Base-by-base conservation (phyloP, 2,888 invertebrate genomes). In the Dolichopus griseipennis region DNA sequence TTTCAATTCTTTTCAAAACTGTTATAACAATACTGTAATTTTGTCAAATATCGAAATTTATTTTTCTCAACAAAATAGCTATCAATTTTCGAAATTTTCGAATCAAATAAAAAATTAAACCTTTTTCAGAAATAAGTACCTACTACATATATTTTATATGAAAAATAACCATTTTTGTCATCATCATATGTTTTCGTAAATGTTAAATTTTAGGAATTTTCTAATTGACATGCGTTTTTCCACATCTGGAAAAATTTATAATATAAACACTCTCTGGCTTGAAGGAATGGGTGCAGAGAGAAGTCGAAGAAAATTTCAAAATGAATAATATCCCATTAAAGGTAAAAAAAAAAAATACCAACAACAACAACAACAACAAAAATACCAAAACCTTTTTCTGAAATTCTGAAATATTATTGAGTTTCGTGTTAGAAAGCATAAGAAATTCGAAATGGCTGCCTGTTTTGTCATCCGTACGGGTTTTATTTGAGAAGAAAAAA, bases 391-490 rank as follows among this genome's bases (percentile, higher is more conserved):
- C 27, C 27, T 27, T 27, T 27, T 27, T 27, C 27, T 27, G n/a
- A 52, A n/a, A 52, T 64, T 41, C 64, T 37, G 66, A 67, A 67
- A 67, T 67, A 67, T 65, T 66, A 27, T 66, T 66, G 66, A 67
- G 67, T 33, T 52, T 27, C 5, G n/a, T 65, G 67, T 63, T 63
- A 52, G 52, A 52, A 52, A 52, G 52, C 52, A 52, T 18, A 52
- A 69, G 65, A 67, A 69, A 69, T 66, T 68, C 68, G 62, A 65
- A 70, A 71, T 71, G 71, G 71, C 71, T 70, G 71, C 71, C 71
- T 71, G 71, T 71, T 71, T 71, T 71, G 71, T 70, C 71, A 71
- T 70, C 69, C 70, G 68, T 67, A 64, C 64, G 64, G 67, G 67
- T 52, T 52, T 52, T 52, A 52, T 52, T 52, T 52, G 27, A 27